A percentile compares a stretch with the other conserved stretches of the same genome.
These are phyloP conservation scores for Notarius quadriscutis DNA, from an alignment of 2,113 vertebrate genomes.

Conservation along the genomic window DNA sequence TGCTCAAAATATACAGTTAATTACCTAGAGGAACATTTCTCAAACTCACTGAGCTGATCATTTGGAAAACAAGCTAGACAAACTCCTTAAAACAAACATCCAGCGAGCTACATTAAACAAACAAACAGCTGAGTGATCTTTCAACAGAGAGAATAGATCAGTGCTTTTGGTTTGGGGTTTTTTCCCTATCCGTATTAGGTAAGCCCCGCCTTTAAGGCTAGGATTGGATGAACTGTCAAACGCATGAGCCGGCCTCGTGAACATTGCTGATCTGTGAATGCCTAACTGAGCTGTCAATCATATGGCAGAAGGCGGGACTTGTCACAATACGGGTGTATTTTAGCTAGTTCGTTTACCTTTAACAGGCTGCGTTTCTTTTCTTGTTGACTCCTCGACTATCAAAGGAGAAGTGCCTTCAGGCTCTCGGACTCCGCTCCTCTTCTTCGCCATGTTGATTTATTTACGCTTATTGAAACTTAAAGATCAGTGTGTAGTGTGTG, in stretches of 20 bases:
- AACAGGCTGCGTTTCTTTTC: conserved; percentile 42
- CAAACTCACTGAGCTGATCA: neutral
- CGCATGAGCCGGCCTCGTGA: neutral
- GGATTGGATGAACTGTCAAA: neutral
- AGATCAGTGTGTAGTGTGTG: neutral
- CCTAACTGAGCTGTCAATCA: neutral
- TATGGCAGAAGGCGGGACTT: neutral
- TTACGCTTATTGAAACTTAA: neutral
- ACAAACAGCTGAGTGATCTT: neutral
- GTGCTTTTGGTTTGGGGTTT: neutral
- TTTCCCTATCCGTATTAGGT: neutral
- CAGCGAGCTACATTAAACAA: neutral
- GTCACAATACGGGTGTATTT: neutral
- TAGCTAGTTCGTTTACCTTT: conserved; percentile 61
- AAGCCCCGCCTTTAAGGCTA: neutral
- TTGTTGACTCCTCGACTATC: conserved; percentile 57
- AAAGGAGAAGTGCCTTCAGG: conserved; percentile 49
- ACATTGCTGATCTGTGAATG: neutral
- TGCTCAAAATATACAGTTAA: neutral
- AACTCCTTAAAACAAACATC: neutral
- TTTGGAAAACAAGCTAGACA: no score
- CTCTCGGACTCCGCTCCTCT: conserved; percentile 68
- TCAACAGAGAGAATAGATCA: neutral
- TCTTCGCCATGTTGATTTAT: conserved; percentile 67
- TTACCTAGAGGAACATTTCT: neutral